Base-by-base conservation (phyloP, 53 echinoderm and acorn worm genomes). In the Astropecten irregularis region DNA sequence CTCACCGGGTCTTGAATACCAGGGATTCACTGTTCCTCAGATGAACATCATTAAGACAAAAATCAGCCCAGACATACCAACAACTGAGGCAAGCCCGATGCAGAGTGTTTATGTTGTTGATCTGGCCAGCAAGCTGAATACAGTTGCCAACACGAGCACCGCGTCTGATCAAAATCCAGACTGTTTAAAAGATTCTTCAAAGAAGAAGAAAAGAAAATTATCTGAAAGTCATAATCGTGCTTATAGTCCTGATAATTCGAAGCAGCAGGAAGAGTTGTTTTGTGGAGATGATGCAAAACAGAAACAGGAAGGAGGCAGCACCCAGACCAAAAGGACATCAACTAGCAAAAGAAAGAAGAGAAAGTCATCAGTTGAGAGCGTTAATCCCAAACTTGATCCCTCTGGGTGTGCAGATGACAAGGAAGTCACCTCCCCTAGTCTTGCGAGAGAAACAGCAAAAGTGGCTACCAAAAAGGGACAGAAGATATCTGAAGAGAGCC, bases 71-170 rank as follows among this genome's bases (percentile, higher is more conserved):
- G 13, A 11, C 34, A 37, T 22, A 14, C 26, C 11, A 4, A 7
- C 15, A 23, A 10, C 27, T 23, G 39, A 76, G 58, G 9, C 15
- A 22, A 60, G 30, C 32, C 79, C 49, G 0, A 47, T 62, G 34
- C 61, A 79, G 32, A 79, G 63, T 62, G 79, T 79, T 47, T 42
- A 42, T 44, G 61, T 79, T 44, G 62, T 79, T 11, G 79, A 79
- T 48, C 79, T 79, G 3, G 79, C 61, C 33, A 77, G 37, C 30
- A 19, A 51, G 11, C 6, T 42, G 42, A 42, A 11, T 11, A 42
- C 6, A 42, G 42, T 8, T 42, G 42, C 11, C 6, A 11, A 42
- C 42, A 42, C 42, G 42, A 42, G 6, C 42, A 8, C 42, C 42
- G 11, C 42, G n/a, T n/a, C n/a, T n/a, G n/a, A n/a, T n/a, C n/a